A percentile compares a stretch with the other conserved stretches of the same genome.
Evolutionary conservation across 2,113 vertebrate genomes (phyloP).

Genomic region (Tyrannus savana): DNA sequence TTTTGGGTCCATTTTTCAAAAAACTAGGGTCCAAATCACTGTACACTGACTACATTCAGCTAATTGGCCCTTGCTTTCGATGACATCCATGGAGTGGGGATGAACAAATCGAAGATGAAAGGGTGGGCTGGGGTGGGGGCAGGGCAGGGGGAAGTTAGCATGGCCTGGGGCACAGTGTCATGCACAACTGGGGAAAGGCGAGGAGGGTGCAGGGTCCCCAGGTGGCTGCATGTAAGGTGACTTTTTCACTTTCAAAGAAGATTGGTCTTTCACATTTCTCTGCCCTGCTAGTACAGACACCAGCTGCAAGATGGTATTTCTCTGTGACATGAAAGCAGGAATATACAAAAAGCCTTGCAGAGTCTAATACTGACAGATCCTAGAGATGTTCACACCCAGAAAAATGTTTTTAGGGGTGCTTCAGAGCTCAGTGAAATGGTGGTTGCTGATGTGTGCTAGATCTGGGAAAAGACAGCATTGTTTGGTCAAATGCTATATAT

Average conservation of each 20-base stretch:
- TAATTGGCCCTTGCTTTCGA: conserved; percentile 17
- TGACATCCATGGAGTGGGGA: not conserved
- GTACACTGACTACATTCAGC: conserved; percentile 19
- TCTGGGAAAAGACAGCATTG: not conserved
- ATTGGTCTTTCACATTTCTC: not conserved
- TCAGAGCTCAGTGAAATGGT: not conserved
- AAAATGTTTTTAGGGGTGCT: not conserved
- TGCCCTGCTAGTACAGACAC: not conserved
- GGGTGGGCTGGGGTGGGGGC: not conserved
- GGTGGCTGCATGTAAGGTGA: not conserved
- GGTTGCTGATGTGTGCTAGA: not conserved
- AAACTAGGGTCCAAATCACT: not conserved
- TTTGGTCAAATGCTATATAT: not conserved
- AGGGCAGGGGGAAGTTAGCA: not conserved
- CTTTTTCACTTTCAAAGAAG: not conserved
- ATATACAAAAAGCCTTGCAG: not conserved
- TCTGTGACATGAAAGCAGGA: not conserved
- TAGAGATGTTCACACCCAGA: not conserved
- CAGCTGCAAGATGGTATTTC: not conserved
- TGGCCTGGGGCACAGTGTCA: not conserved
- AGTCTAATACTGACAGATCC: not conserved
- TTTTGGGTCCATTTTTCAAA: not conserved
- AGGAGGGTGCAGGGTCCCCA: not conserved
- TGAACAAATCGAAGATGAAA: conserved; percentile 60
- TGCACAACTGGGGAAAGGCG: not conserved